Evolutionary conservation across 1,140 invertebrate genomes (phyloP).

Genomic region (Lysiphlebus fabarum): DNA sequence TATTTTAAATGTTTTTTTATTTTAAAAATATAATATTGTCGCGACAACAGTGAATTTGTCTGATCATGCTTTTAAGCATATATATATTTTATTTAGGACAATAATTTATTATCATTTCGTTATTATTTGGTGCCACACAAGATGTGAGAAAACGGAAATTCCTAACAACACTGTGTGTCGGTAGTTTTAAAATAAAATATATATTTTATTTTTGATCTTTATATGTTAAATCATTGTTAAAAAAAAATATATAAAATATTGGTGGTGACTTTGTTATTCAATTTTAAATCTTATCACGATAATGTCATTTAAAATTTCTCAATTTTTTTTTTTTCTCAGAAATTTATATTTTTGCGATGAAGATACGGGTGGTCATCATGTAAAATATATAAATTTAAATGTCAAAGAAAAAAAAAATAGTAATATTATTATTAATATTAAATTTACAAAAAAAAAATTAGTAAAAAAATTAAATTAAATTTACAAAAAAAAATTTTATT

Average conservation of each 20-base stretch:
- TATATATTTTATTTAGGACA: background rate
- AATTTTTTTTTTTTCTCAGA: no score
- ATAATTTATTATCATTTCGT: slow-evolving; percentile 3
- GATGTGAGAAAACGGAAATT: slow-evolving; percentile 18
- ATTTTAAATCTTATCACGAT: slow-evolving; percentile 17
- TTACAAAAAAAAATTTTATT: no score
- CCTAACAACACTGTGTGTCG: background rate
- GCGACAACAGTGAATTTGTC: background rate
- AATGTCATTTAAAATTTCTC: background rate
- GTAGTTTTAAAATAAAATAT: background rate
- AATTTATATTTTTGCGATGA: no score
- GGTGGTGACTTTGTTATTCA: slow-evolving; percentile 17
- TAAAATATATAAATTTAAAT: no score
- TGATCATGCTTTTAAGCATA: background rate
- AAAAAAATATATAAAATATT: background rate
- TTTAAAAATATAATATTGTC: no score
- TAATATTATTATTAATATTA: no score
- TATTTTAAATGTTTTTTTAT: no score
- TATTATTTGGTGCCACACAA: slow-evolving; percentile 22
- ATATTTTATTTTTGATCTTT: background rate
- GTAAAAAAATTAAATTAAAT: no score
- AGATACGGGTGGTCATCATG: no score
- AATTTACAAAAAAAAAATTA: no score
- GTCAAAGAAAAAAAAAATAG: no score
- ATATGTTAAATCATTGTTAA: background rate